Conservation (phyloP, 1,140 invertebrate species). For the Tyrophagus putrescentiae region DNA sequence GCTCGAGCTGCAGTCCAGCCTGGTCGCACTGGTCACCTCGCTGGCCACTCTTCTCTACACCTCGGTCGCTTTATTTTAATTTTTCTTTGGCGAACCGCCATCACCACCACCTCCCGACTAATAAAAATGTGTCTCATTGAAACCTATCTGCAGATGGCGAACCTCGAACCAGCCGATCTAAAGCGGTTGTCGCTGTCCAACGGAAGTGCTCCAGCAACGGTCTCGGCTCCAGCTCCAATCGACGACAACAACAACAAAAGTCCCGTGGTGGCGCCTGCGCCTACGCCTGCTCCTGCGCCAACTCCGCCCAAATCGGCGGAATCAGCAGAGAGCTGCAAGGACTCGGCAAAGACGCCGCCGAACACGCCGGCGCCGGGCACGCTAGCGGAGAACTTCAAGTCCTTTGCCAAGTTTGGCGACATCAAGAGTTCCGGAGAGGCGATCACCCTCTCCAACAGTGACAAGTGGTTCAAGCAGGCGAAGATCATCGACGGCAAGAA, state of each 20-base stretch:
- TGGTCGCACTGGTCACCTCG: slow-evolving; percentile 11
- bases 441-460: slow-evolving; percentile 70
- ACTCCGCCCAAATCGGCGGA: not conserved
- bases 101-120: not conserved
- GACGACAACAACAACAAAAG: slow-evolving; percentile 5
- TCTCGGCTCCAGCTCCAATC: not conserved
- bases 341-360: slow-evolving; percentile 1
- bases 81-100: too few relatives aligned
- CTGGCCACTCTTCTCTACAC: not conserved
- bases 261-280: not conserved
- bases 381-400: slow-evolving; percentile 41
- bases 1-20: not conserved
- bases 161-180: not conserved
- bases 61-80: slow-evolving; percentile 3
- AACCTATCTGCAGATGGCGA: slow-evolving; percentile 15
- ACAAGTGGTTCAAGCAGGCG: slow-evolving; percentile 90
- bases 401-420: slow-evolving; percentile 74
- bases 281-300: not conserved
- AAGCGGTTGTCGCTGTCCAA: not conserved
- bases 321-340: too few relatives aligned
- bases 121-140: slow-evolving; percentile 16
- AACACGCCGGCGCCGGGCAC: slow-evolving; percentile 19
- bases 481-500: slow-evolving; percentile 77
- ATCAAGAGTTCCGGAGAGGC: slow-evolving; percentile 65
- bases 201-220: not conserved